Base-by-base conservation (phyloP, 1,140 invertebrate genomes). In the Lepidurus packardi region DNA sequence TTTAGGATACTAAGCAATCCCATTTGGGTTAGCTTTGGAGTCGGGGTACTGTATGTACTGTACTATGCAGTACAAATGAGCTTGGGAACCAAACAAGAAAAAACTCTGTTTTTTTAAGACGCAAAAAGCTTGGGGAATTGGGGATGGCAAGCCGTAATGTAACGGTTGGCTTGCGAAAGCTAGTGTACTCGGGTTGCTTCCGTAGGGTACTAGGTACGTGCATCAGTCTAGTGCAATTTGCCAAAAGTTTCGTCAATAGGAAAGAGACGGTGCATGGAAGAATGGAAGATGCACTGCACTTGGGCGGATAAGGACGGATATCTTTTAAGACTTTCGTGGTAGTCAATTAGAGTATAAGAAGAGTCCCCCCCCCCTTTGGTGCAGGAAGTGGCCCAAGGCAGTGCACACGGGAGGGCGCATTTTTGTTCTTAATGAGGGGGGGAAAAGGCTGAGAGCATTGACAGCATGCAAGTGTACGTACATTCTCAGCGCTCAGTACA, bases 281-380 rank as follows among this genome's bases (percentile, higher is more conserved):
- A 65, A 65, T 34, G 25, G 25, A 65, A 65, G 53, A 65, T 65
- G 13, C 21, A 65, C 16, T 21, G 34, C 34, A 34, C 34, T 34
- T 34, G 34, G 21, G 13, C 53, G 53, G 53, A 65, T 65, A 65
- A 65, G 10, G 53, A 65, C 9, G 13, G 34, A 34, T 34, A 65
- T 21, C 53, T 65, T 65, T 65, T 65, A 65, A 21, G 34, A 34
- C 34, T 7, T 65, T 65, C 53, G 21, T 16, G 53, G 53, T 65
- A 65, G 53, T 65, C 53, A 65, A 65, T 65, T 65, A 65, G 53
- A 7, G 53, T 65, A 65, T 13, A 65, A 65, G 34, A 34, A 34
- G 34, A 34, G 53, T 21, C 21, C 53, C 13, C 53, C 21, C 53
- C 13, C 53, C 8, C 21, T 65, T 65, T 7, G 53, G 13, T n/a